These are phyloP conservation scores for Ariopsis seemanni DNA, from an alignment of 2,113 vertebrate species.

Conservation along the genomic window DNA sequence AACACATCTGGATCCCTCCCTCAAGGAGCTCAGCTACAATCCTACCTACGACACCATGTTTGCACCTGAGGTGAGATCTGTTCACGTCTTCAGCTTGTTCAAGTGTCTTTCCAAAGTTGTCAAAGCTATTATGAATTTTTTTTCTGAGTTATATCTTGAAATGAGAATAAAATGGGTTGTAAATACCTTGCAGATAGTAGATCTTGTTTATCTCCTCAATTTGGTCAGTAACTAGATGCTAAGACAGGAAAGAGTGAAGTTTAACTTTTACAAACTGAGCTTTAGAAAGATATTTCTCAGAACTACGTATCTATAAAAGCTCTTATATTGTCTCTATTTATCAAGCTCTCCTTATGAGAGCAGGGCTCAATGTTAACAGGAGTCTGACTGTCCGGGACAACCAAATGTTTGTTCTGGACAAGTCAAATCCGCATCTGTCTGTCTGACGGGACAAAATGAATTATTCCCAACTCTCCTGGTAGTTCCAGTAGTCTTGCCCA, in stretches of 20 bases:
- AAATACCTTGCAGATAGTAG: neutral
- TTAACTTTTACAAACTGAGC: neutral
- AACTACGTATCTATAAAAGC: neutral
- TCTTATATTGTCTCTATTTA: no score
- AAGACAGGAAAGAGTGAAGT: neutral
- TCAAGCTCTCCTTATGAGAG: neutral
- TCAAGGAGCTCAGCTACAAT: constrained; percentile 91
- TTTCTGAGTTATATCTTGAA: no score
- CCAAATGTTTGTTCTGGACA: no score
- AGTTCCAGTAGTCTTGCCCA: no score
- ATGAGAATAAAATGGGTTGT: no score
- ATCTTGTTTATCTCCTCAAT: neutral
- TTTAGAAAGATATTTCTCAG: neutral
- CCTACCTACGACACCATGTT: constrained; percentile 96
- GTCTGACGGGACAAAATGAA: no score
- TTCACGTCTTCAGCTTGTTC: neutral
- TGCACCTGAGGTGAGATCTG: constrained; percentile 88
- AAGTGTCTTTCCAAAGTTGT: neutral
- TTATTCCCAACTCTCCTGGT: no score
- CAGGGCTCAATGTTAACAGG: no score
- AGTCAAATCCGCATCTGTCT: no score
- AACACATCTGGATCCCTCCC: constrained; percentile 86
- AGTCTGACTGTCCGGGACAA: no score
- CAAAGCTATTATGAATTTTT: no score
- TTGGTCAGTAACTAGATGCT: neutral